Evolutionary conservation across 2,797 vertebrate species (phyloP), one percentile per base, ranked within the genome.

Genomic region (Hoplostethus atlanticus): DNA sequence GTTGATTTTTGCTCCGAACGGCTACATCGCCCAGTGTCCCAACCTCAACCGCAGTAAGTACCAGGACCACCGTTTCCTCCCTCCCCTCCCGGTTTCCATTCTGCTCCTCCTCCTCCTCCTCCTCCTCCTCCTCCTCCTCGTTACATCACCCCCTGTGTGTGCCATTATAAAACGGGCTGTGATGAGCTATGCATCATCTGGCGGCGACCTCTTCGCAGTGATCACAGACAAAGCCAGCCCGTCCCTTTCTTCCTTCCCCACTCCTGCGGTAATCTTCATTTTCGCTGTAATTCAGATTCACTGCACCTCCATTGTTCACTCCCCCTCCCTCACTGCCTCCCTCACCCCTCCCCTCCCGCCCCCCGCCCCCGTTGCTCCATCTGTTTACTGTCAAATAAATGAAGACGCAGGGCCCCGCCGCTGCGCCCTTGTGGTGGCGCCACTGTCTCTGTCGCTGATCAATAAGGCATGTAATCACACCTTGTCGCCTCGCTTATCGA

Each of bases 1-100:
- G 93, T 71, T 99, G 78, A 91, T 97, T 86, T 98, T 99, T 61
- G 94, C 95, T 83, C 97, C 97, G 5, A 98, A 97, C 28, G 97
- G 96, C 85, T 98, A 97, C 90, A 96, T 98, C 85, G 92, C 88
- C 0, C 97, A 99, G 83, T 99, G 97, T 87, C 97, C 97, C 5
- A 98, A 97, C 90, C 95, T 99, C 40, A 99, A 99, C 92, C 97
- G 97, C 95, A 99, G 97, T 99, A 96, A 99, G 97, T 97, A 84
- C 58, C 21, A 11, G 30, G 31, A 67, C 40, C 44, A 16, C 51
- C 5, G 21, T 21, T 21, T 21, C 21, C 21, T 21, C 21, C 21
- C 1, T 1, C 21, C 1, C 21, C 21, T 21, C 21, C 25, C n/a
- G 4, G 10, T 28, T 28, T 16, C 21, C 25, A 12, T 47, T 15